Evolutionary conservation across 1,140 invertebrate genomes (phyloP), one percentile per base, ranked within the genome.

Genomic region (Grapholita molesta): DNA sequence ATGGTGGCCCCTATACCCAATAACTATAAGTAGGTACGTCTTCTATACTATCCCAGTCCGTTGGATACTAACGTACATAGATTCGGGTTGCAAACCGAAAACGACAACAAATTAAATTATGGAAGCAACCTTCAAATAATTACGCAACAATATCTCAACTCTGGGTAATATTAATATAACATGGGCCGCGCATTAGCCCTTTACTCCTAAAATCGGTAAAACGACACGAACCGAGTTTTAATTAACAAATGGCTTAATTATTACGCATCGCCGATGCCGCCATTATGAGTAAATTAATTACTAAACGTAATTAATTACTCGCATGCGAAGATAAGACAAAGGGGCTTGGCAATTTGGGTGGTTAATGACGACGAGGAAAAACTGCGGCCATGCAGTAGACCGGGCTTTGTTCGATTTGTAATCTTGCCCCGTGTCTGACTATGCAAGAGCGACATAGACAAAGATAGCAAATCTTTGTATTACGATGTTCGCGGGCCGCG

Each of bases 241-340:
- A 67, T 67, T 67, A 67, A 67, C 38, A 24, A 67, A 67, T 67
- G 66, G 66, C 66, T 67, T 67, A 67, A 67, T 67, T 67, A 67
- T 67, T 67, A 53, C 66, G 66, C 66, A 42, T 67, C 66, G 66
- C 25, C 66, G 38, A 67, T 67, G 15, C 33, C 24, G 33, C 66
- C 66, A 52, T 67, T 67, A 67, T 67, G 42, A 67, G 66, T 67
- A 67, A 67, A 67, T 67, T 67, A 67, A 67, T 67, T 67, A 67
- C 33, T 12, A 28, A 67, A 67, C 42, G 66, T 67, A 67, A 67
- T 67, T 67, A 52, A 67, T 67, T 67, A 67, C 66, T 67, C 42
- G 25, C 66, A 67, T 67, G 38, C 66, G 42, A 23, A 30, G 66
- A 42, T 67, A 52, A 67, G 66, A 67, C 66, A 67, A 67, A 67